Percentiles rank a stretch among this genome's conserved stretches.
phyloP scores from a whole-genome alignment of 1,140 invertebrate genomes.

The Micrasema longulum region DNA sequence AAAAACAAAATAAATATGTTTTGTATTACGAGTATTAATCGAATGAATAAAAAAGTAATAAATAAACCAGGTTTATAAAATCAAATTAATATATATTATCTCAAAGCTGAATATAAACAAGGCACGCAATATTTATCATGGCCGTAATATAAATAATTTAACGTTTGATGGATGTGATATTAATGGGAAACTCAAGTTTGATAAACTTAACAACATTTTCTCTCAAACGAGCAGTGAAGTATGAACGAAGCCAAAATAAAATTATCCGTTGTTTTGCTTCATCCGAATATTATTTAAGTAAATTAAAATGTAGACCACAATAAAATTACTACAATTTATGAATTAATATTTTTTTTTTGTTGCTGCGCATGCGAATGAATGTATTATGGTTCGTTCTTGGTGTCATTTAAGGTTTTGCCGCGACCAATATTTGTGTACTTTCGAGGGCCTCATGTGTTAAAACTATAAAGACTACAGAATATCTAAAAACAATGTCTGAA shows the following conservation, averaged over 20 bases:
- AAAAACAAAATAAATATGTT: too few species aligned
- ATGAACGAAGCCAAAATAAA: neutral
- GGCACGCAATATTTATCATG: neutral
- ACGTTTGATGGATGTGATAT: conserved; percentile 2
- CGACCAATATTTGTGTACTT: too few species aligned
- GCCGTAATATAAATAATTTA: neutral
- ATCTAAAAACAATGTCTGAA: too few species aligned
- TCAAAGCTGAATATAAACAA: neutral
- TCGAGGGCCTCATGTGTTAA: too few species aligned
- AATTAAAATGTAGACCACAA: too few species aligned
- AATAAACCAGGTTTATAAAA: neutral
- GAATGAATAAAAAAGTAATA: too few species aligned
- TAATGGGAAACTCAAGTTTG: conserved; percentile 4
- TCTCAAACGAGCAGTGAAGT: neutral
- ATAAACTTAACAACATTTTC: conserved; percentile 19
- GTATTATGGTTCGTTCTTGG: neutral
- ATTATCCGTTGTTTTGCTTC: conserved; percentile 4
- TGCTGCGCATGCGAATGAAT: too few species aligned
- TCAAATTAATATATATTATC: too few species aligned
- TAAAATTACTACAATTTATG: too few species aligned
- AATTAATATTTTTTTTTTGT: too few species aligned
- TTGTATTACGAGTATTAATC: too few species aligned
- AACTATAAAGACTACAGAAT: too few species aligned
- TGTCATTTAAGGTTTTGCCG: neutral
- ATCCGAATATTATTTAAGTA: neutral